phyloP scores from a whole-genome alignment of 2,888 invertebrate species.

The Parthenolecanium corni region DNA sequence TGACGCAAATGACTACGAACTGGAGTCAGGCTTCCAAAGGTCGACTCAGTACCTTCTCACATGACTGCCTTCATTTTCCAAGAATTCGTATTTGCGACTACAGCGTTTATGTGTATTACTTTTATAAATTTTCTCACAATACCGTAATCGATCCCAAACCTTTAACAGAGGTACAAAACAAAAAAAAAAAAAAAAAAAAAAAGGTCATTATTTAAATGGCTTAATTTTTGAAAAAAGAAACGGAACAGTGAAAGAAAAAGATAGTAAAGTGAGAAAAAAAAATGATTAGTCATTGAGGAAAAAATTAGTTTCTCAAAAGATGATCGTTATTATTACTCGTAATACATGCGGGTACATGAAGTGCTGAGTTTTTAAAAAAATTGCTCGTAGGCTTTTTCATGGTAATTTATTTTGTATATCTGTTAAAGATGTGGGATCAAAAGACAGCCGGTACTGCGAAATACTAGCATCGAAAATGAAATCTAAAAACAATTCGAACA shows the following conservation, averaged over 20 bases:
- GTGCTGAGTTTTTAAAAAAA: too few species aligned
- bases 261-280: slow-evolving; percentile 1
- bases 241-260: background rate
- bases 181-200: too few species aligned
- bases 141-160: slow-evolving; percentile 31
- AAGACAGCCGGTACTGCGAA: background rate
- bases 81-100: too few species aligned
- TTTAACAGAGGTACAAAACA: slow-evolving; percentile 32
- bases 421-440: slow-evolving; percentile 23
- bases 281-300: background rate
- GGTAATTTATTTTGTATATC: slow-evolving; percentile 23
- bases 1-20: too few species aligned
- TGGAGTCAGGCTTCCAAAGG: slow-evolving; percentile 5
- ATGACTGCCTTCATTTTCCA: background rate
- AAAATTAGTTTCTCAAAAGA: slow-evolving; percentile 26
- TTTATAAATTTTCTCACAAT: slow-evolving; percentile 8
- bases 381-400: too few species aligned
- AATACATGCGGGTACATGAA: too few species aligned
- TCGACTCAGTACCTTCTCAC: slow-evolving; percentile 9
- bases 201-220: slow-evolving; percentile 20
- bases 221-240: background rate
- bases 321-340: background rate
- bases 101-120: too few species aligned
- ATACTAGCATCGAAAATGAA: too few species aligned
- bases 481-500: too few species aligned